Evolutionary conservation across 2,797 vertebrate species (phyloP).

Genomic region (Mastacembelus armatus): DNA sequence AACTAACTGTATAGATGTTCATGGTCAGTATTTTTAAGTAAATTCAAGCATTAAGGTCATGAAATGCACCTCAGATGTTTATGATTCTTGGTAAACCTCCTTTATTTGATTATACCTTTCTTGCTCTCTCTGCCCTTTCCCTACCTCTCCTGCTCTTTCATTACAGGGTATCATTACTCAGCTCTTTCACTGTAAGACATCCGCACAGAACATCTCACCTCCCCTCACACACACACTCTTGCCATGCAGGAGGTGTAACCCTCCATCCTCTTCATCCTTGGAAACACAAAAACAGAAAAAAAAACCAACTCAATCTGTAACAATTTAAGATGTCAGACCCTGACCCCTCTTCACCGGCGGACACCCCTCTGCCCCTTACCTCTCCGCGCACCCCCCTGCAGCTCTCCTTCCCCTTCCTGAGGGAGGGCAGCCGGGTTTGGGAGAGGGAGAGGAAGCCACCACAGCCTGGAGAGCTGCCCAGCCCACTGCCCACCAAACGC

Average conservation of each 20-base stretch:
- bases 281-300: constrained; percentile 20
- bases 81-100: neutral
- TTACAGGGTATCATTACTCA: constrained; percentile 23
- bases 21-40: too few relatives aligned
- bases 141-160: neutral
- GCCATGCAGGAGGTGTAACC: constrained; percentile 74
- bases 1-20: too few relatives aligned
- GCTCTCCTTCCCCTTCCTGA: constrained; percentile 93
- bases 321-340: constrained; percentile 80
- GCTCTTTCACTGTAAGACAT: constrained; percentile 8
- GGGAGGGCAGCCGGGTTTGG: constrained; percentile 93
- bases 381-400: constrained; percentile 88
- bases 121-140: neutral
- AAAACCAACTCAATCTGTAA: neutral
- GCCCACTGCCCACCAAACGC: constrained; percentile 96
- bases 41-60: too few relatives aligned
- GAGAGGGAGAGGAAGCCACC: constrained; percentile 89
- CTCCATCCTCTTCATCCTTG: constrained; percentile 43
- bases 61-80: too few relatives aligned
- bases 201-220: constrained; percentile 13
- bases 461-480: constrained; percentile 89
- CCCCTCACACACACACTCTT: constrained; percentile 8
- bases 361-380: constrained; percentile 80
- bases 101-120: neutral
- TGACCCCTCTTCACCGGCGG: constrained; percentile 68